Conservation (phyloP, 2,113 vertebrate species). For the Cepphus grylle region DNA sequence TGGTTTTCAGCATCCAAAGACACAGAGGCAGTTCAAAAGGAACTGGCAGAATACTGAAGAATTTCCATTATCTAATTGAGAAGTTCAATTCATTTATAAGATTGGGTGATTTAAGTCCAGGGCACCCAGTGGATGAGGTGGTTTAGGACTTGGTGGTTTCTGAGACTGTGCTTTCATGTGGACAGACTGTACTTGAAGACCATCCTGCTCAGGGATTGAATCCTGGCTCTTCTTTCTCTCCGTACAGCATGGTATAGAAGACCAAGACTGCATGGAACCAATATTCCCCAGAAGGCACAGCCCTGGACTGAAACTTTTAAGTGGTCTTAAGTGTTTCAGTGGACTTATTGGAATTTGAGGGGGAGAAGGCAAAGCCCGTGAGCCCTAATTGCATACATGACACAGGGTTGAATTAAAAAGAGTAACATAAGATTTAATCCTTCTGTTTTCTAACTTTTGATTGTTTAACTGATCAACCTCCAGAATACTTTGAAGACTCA, state of each 20-base stretch:
- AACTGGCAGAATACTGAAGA: neutral
- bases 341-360: neutral
- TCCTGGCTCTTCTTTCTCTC: neutral
- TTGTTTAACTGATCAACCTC: neutral
- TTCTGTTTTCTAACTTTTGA: neutral
- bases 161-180: neutral
- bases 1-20: neutral
- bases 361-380: neutral
- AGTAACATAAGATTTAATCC: neutral
- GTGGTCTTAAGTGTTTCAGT: neutral
- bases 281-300: neutral
- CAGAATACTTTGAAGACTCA: neutral
- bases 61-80: neutral
- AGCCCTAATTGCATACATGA: neutral
- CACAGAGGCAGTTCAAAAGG: neutral
- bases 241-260: neutral
- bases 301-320: neutral
- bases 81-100: neutral
- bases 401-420: neutral
- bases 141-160: neutral
- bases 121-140: neutral
- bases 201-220: neutral
- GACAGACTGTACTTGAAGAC: neutral
- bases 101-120: neutral
- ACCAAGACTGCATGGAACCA: rapidly evolving